Evolutionary conservation across 2,888 invertebrate genomes (phyloP).

Genomic region (Cotesia congregata): DNA sequence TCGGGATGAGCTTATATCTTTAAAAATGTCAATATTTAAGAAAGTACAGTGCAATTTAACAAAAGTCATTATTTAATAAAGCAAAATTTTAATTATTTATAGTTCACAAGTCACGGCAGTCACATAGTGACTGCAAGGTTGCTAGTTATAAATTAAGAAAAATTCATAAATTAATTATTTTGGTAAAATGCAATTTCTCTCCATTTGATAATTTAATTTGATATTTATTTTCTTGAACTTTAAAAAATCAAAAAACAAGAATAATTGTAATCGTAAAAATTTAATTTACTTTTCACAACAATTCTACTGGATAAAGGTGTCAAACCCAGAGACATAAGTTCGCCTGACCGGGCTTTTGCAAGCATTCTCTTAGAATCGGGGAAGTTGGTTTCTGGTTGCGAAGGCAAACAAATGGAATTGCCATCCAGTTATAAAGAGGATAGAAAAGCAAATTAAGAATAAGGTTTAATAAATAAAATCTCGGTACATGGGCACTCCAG

Average conservation of each 20-base stretch:
- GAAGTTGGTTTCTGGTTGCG: conserved; percentile 33
- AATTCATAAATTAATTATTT: too few species aligned
- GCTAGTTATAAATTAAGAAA: too few species aligned
- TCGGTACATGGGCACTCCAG: background rate
- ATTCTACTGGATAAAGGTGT: conserved; percentile 38
- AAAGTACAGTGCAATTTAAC: too few species aligned
- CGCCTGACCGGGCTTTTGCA: conserved; percentile 27
- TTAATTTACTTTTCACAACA: conserved; percentile 20
- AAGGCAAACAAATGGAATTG: conserved; percentile 39
- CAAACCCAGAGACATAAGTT: conserved; percentile 42
- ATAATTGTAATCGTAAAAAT: background rate
- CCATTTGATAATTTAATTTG: too few species aligned
- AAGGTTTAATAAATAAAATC: background rate
- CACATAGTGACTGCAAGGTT: too few species aligned
- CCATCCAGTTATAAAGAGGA: conserved; percentile 18
- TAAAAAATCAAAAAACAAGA: background rate
- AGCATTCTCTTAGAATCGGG: conserved; percentile 34
- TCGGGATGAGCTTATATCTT: too few species aligned
- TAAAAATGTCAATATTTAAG: too few species aligned
- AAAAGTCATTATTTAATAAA: too few species aligned
- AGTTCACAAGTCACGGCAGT: too few species aligned
- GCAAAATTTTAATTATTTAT: too few species aligned
- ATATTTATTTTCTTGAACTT: background rate
- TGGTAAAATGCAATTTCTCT: too few species aligned
- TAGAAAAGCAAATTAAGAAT: conserved; percentile 13